Percentiles rank a stretch among this genome's conserved stretches.
These are phyloP conservation scores for Cydia amplana DNA, from an alignment of 1,140 invertebrate species.

Conservation along the genomic window DNA sequence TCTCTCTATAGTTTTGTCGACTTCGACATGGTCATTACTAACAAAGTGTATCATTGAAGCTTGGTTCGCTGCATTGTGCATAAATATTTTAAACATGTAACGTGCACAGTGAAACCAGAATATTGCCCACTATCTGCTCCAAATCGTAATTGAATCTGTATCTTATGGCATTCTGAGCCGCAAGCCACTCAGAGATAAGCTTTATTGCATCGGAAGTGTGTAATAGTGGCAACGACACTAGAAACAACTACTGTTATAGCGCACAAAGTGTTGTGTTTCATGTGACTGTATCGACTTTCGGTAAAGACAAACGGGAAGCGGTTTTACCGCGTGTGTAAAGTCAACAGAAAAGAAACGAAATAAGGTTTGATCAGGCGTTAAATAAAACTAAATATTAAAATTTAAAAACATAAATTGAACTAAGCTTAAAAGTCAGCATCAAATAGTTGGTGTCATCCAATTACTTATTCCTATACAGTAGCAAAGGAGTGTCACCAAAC, in stretches of 20 bases:
- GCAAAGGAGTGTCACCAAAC: too few species aligned
- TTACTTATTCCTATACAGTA: too few species aligned
- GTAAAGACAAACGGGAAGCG: neutral
- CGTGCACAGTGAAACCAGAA: neutral
- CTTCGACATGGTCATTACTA: neutral
- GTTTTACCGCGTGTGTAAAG: too few species aligned
- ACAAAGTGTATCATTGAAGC: neutral
- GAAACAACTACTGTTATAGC: neutral
- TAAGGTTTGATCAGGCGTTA: too few species aligned
- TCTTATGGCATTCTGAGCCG: constrained; percentile 15
- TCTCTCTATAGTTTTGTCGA: too few species aligned
- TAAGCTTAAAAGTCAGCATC: too few species aligned
- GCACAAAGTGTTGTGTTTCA: neutral
- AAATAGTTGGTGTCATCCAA: too few species aligned
- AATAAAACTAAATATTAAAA: too few species aligned
- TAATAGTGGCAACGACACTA: neutral
- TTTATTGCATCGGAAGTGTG: constrained; percentile 21
- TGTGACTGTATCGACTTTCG: neutral
- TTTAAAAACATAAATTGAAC: too few species aligned
- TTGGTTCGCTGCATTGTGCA: neutral
- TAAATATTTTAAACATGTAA: neutral
- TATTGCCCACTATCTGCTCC: neutral
- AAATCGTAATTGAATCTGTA: constrained; percentile 26
- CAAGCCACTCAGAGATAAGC: constrained; percentile 28
- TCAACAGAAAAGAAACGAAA: too few species aligned